These are phyloP conservation scores for Eira barbara DNA, from an alignment of 2,113 vertebrate species.

Conservation along the genomic window DNA sequence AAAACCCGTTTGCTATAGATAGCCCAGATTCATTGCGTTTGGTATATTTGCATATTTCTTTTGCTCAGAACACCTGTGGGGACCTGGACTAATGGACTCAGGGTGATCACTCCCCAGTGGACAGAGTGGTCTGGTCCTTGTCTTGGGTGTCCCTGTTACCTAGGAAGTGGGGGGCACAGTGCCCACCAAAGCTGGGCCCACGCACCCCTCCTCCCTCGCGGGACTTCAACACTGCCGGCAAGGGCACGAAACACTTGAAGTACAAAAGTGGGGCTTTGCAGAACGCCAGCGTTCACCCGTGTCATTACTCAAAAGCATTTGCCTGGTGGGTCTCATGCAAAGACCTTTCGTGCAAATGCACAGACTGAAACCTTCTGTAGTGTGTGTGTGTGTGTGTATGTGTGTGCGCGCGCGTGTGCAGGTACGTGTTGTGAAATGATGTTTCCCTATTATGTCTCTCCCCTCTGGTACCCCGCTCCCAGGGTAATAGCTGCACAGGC, in stretches of 20 bases:
- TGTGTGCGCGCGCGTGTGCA: background rate
- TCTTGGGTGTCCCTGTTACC: slow-evolving; percentile 62
- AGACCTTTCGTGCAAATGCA: slow-evolving; percentile 74
- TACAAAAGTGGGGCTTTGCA: slow-evolving; percentile 72
- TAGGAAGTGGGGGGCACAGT: background rate
- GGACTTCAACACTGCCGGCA: slow-evolving; percentile 67
- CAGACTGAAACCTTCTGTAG: slow-evolving; percentile 34
- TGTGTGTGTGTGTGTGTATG: background rate
- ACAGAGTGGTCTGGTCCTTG: slow-evolving; percentile 70
- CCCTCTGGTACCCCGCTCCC: background rate
- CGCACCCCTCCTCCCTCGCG: slow-evolving; percentile 36
- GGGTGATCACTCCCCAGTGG: slow-evolving; percentile 71
- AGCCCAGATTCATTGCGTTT: slow-evolving; percentile 73
- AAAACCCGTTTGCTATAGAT: slow-evolving; percentile 57
- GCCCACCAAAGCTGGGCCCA: fast-evolving
- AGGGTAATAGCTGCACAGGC: background rate
- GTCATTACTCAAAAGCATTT: slow-evolving; percentile 55
- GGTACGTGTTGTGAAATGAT: background rate
- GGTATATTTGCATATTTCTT: background rate
- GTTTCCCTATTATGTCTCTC: background rate
- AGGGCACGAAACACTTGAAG: slow-evolving; percentile 67
- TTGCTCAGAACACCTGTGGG: slow-evolving; percentile 73
- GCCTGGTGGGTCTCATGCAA: slow-evolving; percentile 64
- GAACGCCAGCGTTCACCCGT: slow-evolving; percentile 68
- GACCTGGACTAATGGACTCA: slow-evolving; percentile 73